Evolutionary conservation across 2,113 vertebrate species (phyloP).

Genomic region (Ciconia stormi): DNA sequence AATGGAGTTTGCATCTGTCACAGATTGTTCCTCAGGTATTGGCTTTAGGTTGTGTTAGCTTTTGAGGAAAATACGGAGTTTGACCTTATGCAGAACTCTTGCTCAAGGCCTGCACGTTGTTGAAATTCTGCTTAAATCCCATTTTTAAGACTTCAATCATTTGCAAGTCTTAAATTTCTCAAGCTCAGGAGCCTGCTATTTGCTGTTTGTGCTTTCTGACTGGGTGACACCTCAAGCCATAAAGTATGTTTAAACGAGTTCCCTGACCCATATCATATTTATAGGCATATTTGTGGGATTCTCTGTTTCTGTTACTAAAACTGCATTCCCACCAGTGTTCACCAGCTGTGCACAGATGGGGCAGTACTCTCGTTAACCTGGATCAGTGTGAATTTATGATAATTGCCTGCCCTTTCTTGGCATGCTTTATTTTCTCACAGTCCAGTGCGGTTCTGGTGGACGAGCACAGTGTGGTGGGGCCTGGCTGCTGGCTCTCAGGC

Average conservation of each 20-base stretch:
- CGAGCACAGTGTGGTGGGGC: rapidly evolving
- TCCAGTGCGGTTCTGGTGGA: background rate
- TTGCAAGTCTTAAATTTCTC: background rate
- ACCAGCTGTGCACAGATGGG: rapidly evolving
- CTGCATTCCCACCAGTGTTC: background rate
- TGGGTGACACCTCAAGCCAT: background rate
- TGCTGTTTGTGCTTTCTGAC: background rate
- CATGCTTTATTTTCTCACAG: background rate
- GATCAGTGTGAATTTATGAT: background rate
- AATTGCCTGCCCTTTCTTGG: background rate
- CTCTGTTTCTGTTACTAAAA: background rate
- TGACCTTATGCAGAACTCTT: background rate
- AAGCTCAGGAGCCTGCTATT: background rate
- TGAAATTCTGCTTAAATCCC: background rate
- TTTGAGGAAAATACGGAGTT: background rate
- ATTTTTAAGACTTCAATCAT: background rate
- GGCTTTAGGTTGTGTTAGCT: background rate
- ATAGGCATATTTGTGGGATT: background rate
- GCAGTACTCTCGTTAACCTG: rapidly evolving
- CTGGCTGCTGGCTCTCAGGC: rapidly evolving
- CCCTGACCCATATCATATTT: background rate
- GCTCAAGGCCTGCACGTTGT: rapidly evolving
- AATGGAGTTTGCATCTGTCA: background rate
- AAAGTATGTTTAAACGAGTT: background rate
- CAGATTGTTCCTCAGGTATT: background rate